Evolutionary conservation across 2,888 invertebrate species (phyloP), one percentile per base, ranked within the genome.

Genomic region (Thereva unica): DNA sequence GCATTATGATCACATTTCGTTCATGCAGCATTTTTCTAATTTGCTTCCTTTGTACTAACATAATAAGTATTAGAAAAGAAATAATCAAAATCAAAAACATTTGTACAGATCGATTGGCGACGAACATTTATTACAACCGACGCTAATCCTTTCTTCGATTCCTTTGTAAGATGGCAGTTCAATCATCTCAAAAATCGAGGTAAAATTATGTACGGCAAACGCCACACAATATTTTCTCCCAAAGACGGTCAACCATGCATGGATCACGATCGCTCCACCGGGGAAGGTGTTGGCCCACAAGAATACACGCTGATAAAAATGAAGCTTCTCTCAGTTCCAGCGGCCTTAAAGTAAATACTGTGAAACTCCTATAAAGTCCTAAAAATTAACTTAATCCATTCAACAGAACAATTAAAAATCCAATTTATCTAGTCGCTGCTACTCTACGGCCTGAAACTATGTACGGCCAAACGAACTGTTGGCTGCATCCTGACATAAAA

Each of bases 381-480:
- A 40, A 35, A 45, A 38, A 10, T 44, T 5, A 45, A 49, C 42
- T 35, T 63, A 67, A 6, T 34, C 54, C 40, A 35, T 44, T 2
- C 10, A 34, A n/a, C 9, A 80, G 78, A 41, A 67, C 75, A 37
- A 71, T 78, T 0, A 76, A 74, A 68, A 72, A 70, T 3, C 70
- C 77, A 4, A 72, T 81, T 55, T 81, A 71, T 56, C 84, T 99
- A 69, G 96, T 99, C 8, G 97, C 97, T 12, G 99, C 97, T 6
- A 99, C 99, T 4, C 83, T 99, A n/a, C 86, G 98, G 68, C 97
- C 99, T 1, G 99, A 99, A 83, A 99, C 99, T 1, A 98, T 99
- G 98, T 99, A 97, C 77, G 99, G 99, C 0, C 99, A 99, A 83
- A 99, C 99, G 0, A 99, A 99, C 78, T 98, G 97, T 79, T 99